Conservation (phyloP, 2,797 vertebrate species). For the Chaenodraco wilsoni region DNA sequence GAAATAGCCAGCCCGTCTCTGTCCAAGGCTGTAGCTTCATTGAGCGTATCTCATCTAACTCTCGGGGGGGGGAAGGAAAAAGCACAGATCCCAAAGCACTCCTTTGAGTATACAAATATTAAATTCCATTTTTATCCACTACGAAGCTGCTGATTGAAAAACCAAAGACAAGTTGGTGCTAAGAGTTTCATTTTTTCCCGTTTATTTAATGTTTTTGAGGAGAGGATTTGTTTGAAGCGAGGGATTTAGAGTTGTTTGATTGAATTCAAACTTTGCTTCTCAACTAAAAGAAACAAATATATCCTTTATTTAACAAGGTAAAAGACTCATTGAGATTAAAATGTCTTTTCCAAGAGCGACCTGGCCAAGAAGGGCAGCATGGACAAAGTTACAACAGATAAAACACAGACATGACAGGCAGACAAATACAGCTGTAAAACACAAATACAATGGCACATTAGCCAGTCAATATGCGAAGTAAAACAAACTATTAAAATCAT, state of each 20-base stretch:
- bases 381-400: too few species aligned
- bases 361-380: too few species aligned
- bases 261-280: constrained; percentile 17
- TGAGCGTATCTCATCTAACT: constrained; percentile 3
- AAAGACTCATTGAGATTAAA: too few species aligned
- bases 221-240: neutral
- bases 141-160: constrained; percentile 11
- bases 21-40: constrained; percentile 10
- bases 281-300: constrained; percentile 7
- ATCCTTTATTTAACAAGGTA: too few species aligned
- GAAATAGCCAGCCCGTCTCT: neutral
- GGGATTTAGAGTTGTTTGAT: neutral
- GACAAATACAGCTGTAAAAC: too few species aligned
- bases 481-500: too few species aligned
- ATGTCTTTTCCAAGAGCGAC: too few species aligned
- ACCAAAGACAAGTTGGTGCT: constrained; percentile 3
- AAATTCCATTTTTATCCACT: neutral
- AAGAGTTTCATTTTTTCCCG: neutral
- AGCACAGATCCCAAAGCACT: constrained; percentile 11
- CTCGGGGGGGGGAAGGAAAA: neutral
- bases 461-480: too few species aligned
- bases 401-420: too few species aligned
- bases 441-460: too few species aligned
- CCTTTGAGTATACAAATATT: constrained; percentile 7
- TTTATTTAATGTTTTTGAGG: constrained; percentile 16